Evolutionary conservation across 2,888 invertebrate species (phyloP), one percentile per base, ranked within the genome.

Genomic region (Drosophila vallismaia): DNA sequence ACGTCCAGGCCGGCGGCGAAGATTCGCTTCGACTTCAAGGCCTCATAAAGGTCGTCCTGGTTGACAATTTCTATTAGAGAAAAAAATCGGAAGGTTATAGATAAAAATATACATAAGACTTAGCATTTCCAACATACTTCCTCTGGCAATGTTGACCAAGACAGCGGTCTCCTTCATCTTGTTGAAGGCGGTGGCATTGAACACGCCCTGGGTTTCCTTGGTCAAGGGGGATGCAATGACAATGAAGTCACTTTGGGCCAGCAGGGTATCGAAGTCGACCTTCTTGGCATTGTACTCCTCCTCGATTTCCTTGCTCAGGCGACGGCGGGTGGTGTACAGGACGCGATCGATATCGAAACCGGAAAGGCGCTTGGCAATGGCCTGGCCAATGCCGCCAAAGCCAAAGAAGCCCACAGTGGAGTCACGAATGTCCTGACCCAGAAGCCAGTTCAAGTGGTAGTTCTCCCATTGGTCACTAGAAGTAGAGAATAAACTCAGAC

Each of bases 1-100:
- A 98, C 98, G 90, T 99, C 98, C 2, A 99, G 92, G 0, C 98
- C 98, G 1, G 98, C 98, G 0, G 96, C 96, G 88, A 95, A 95
- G 71, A 98, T 98, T 74, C 93, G 93, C 1, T 94, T 94, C 40
- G 92, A 93, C 84, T 94, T 94, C 51, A 99, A 92, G 0, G 98
- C 98, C 52, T 94, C 93, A 57, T 95, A 94, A 28, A 99, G 91
- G 67, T 95, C 97, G 0, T 95, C 94, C 88, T 98, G 97, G 76
- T 97, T 95, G 0, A 96, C 93, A n/a, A 96, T 92, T 56, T 92
- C 94, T 94, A 2, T 84, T 1, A 85, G 87, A 2, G 28, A 4
- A 33, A 0, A 1, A 10, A 5, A 24, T 1, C 1, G 19, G 44
- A 0, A n/a, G 19, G 19, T 26, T 8, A 42, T 12, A 12, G 8